Conservation (phyloP, 2,113 vertebrate species). For the Laticauda colubrina region DNA sequence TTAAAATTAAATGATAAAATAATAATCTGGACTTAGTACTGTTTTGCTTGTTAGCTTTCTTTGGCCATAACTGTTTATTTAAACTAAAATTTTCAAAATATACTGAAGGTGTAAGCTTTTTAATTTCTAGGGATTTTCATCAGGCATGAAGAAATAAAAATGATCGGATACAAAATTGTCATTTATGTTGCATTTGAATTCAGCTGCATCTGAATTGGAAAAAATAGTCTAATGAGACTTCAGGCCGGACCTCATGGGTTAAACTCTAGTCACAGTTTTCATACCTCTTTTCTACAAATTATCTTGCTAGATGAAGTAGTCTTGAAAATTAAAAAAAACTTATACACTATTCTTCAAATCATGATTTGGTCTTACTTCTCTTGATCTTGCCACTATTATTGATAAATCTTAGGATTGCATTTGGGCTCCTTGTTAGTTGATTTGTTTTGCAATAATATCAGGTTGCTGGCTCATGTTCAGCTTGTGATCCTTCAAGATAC, state of each 20-base stretch:
- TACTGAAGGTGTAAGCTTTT: background rate
- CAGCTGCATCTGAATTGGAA: background rate
- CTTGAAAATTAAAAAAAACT: background rate
- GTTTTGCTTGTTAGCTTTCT: background rate
- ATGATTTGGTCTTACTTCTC: background rate
- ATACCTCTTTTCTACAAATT: background rate
- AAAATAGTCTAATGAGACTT: background rate
- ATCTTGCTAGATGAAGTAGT: background rate
- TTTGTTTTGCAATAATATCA: background rate
- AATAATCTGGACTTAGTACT: background rate
- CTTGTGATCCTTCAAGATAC: background rate
- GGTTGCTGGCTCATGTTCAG: background rate
- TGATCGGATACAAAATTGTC: background rate
- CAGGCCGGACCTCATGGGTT: background rate
- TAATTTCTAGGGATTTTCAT: background rate
- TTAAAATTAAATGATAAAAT: background rate
- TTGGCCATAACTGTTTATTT: background rate
- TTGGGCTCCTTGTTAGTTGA: background rate
- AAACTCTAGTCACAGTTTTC: background rate
- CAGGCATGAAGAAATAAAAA: background rate
- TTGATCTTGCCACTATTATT: background rate
- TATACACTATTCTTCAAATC: background rate
- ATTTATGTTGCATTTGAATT: background rate
- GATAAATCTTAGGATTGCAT: background rate
- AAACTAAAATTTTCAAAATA: background rate